Base-by-base conservation (phyloP, 2,888 invertebrate species). In the Pollenia labialis region DNA sequence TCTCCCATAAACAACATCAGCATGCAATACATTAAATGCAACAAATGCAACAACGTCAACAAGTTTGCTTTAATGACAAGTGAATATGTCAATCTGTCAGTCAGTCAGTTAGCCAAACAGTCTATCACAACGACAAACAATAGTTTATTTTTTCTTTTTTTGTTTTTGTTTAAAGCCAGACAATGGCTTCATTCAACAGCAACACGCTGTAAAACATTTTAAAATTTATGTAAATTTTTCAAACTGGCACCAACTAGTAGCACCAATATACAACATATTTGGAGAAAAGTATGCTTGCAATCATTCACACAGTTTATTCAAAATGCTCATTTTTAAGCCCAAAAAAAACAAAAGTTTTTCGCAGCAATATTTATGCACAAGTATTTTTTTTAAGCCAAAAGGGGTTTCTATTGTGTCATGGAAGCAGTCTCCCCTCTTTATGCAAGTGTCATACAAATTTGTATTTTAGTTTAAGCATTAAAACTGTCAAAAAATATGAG, bases 401-500 rank as follows among this genome's bases (percentile, higher is more conserved):
- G 52, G 69, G 40, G 50, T 50, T 32, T n/a, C 16, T 46, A 56
- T 68, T 68, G 52, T 50, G 8, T 23, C 11, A 56, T 8, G 8
- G 18, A 68, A n/a, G 2, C 40, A 44, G n/a, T 62, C 16, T 16
- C 42, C 71, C 52, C 14, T 4, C 18, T 14, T 32, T 32, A 18
- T 72, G 74, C 56, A 66, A 81, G 56, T 74, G 72, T 81, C 72
- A 72, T 18, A 81, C 40, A 81, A 69, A 82, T 76, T 82, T 82
- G 18, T 74, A 50, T 40, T 75, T 58, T 62, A 62, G 60, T 54
- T 71, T 81, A 11, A 64, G 58, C 76, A 7, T 69, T 72, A 56
- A 83, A 83, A 64, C 83, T 86, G 86, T 83, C 83, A 83, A 80
- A 86, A 80, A 76, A 72, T 60, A 80, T 86, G 86, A 83, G 80